Evolutionary conservation across 1,140 invertebrate species (phyloP).

Genomic region (Neocloeon triangulifer): DNA sequence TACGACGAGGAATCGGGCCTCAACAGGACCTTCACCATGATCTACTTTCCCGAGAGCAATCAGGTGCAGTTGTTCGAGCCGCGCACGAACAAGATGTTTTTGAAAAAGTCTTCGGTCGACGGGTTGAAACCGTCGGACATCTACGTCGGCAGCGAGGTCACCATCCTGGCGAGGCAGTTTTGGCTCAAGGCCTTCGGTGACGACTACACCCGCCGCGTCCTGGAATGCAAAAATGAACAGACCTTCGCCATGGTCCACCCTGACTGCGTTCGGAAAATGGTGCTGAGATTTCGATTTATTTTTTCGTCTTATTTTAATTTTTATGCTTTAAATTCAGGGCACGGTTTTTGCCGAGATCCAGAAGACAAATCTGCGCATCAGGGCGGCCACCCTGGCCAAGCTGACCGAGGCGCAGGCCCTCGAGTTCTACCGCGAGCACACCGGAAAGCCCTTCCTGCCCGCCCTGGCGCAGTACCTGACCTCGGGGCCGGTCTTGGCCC

Average conservation of each 20-base stretch:
- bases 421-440: constrained; percentile 30
- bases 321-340: too few relatives aligned
- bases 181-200: constrained; percentile 24
- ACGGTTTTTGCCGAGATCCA: too few relatives aligned
- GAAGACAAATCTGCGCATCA: constrained; percentile 40
- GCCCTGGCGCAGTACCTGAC: constrained; percentile 35
- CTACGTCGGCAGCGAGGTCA: constrained; percentile 22
- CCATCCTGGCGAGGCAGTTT: constrained; percentile 22
- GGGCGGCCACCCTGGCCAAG: constrained; percentile 43
- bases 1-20: too few relatives aligned
- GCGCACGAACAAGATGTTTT: constrained; percentile 19
- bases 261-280: constrained; percentile 37
- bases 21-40: too few relatives aligned
- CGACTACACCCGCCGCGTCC: too few relatives aligned
- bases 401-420: constrained; percentile 33
- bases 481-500: constrained; percentile 41
- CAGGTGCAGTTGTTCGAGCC: too few relatives aligned
- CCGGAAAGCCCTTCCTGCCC: constrained; percentile 31
- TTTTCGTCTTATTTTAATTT: too few relatives aligned
- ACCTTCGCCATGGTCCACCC: constrained; percentile 59
- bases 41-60: too few relatives aligned
- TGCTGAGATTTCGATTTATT: constrained; percentile 54
- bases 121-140: constrained; percentile 20
- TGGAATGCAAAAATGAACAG: too few relatives aligned
- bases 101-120: constrained; percentile 19